A percentile compares a stretch with the other conserved stretches of the same genome.
Evolutionary conservation across 2,113 vertebrate species (phyloP).

Genomic region (Phrynocephalus versicolor): DNA sequence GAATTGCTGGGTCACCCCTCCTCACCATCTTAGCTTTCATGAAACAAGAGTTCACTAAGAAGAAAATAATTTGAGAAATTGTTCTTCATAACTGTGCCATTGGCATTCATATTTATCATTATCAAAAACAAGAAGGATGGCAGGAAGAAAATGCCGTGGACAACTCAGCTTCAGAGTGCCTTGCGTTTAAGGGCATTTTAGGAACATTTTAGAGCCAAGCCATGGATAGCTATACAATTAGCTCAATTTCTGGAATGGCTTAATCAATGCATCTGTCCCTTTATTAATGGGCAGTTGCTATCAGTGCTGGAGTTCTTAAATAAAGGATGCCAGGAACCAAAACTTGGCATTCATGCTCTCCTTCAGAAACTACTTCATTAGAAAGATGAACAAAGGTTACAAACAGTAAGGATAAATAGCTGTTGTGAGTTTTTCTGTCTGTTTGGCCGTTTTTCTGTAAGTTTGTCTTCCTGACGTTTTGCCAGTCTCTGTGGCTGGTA

Average conservation of each 20-base stretch:
- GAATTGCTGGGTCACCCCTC: neutral
- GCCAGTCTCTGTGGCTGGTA: no score
- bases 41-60: constrained; percentile 15
- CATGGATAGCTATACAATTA: neutral
- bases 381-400: neutral
- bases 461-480: no score
- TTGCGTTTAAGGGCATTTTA: neutral
- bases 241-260: neutral
- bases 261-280: neutral
- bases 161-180: neutral
- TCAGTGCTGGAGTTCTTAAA: neutral
- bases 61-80: constrained; percentile 29
- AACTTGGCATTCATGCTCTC: neutral
- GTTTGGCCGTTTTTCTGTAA: no score
- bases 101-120: constrained; percentile 31
- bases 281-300: neutral
- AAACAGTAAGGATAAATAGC: neutral
- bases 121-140: constrained; percentile 22
- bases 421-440: no score
- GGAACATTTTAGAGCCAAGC: neutral
- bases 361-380: neutral
- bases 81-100: constrained; percentile 14
- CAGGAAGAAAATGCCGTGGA: neutral
- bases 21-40: neutral
- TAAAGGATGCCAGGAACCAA: neutral